Evolutionary conservation across 2,113 vertebrate genomes (phyloP).

Genomic region (Sterrhoptilus dennistouni): DNA sequence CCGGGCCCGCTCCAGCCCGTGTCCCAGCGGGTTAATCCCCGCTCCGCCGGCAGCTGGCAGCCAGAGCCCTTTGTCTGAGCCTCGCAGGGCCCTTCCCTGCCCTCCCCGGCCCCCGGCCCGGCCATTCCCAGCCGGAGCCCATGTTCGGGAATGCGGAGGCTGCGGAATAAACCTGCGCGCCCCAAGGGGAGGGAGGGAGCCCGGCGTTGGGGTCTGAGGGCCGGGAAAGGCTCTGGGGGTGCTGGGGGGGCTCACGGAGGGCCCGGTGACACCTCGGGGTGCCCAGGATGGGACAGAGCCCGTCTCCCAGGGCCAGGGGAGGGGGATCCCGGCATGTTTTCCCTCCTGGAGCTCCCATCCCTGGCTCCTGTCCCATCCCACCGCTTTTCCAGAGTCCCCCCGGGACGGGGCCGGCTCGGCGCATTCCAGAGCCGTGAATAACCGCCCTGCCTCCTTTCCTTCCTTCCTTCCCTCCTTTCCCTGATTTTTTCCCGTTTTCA

Average conservation of each 20-base stretch:
- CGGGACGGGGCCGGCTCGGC: neutral
- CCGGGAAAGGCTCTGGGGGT: neutral
- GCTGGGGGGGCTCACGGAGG: neutral
- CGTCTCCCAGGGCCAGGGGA: neutral
- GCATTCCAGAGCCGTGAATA: constrained; percentile 33
- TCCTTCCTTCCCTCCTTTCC: neutral
- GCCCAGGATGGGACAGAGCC: neutral
- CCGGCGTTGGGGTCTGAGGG: neutral
- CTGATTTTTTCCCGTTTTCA: neutral
- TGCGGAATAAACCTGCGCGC: neutral
- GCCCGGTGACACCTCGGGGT: neutral
- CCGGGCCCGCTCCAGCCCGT: neutral
- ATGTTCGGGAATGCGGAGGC: neutral
- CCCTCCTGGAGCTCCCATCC: neutral
- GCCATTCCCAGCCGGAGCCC: neutral
- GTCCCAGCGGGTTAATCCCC: neutral
- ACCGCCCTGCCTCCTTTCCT: neutral
- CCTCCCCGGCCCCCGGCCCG: neutral
- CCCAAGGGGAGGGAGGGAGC: neutral
- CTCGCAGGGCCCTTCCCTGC: neutral
- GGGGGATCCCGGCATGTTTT: neutral
- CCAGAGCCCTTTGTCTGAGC: constrained; percentile 18
- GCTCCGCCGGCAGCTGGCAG: constrained; percentile 5
- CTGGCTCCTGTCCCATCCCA: neutral
- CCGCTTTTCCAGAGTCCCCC: neutral